Base-by-base conservation (phyloP, 1,140 invertebrate species). In the Pseudomyrmex pallidus region DNA sequence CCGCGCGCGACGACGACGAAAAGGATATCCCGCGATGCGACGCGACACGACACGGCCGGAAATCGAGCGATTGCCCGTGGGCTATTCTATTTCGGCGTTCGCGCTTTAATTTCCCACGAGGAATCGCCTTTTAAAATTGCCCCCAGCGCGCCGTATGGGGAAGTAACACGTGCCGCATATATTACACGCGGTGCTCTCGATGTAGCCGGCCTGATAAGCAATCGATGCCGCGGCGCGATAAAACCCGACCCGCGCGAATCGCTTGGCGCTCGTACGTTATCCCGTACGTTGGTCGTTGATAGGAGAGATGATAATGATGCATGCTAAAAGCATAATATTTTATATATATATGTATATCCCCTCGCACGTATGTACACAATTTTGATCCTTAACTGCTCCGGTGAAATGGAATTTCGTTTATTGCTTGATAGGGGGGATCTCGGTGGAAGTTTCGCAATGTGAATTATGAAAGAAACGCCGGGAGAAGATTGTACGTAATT, bases 91-190 rank as follows among this genome's bases (percentile, higher is more conserved):
- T 80, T 80, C n/a, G 76, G 10, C 78, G 57, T 35, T 74, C 70
- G 57, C 70, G 57, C 78, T 82, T 82, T 82, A 82, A 82, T 82
- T 82, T 82, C 78, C 78, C 78, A 82, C 70, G 59, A 74, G 78
- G 70, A 74, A 74, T 62, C 57, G 57, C 48, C 78, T 73, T 82
- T 82, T 82, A 73, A 82, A 80, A 80, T 61, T 80, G 54, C 66
- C 66, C 66, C 13, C 76, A n/a, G 15, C n/a, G n/a, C 35, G 20
- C 10, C 46, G 56, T n/a, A 57, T 17, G n/a, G 48, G 66, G 66
- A 35, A 35, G 35, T 80, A 80, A 80, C 76, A 80, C 66, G 76
- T 80, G 76, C 54, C 76, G 76, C 66, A 72, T 80, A 72, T 17
- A 80, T 80, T 80, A 80, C n/a, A 59, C 56, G 44, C 66, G 76